Evolutionary conservation across 92 coral and sea anemone genomes (phyloP), one percentile per base, ranked within the genome.

Genomic region (Zoanthus sansibaricus): DNA sequence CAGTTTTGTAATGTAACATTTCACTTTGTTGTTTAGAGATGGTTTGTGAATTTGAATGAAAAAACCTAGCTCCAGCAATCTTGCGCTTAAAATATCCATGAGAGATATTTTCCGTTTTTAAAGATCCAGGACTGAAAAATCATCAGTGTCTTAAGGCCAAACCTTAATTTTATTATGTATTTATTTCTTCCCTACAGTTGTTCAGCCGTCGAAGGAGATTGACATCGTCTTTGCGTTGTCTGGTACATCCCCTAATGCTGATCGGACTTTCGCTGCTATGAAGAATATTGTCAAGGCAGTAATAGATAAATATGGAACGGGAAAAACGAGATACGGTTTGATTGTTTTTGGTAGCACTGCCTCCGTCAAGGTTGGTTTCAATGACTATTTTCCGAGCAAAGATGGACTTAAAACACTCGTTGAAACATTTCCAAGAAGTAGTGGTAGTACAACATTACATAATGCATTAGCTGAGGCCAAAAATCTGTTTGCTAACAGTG

Each of bases 401-500:
- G 70, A 61, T 21, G 84, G 72, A 30, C 18, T 89, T n/a, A 85
- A 71, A 42, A 86, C 64, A n/a, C 67, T 76, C 18, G 69, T 89
- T 20, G 89, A 89, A 21, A 84, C 78, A 3, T 52, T 89, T 33
- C 70, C 82, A 13, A 58, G 92, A 75, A 71, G 76, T 58, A 78
- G 56, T 16, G 87, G 87, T 72, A 86, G 86, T 25, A 68, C 74
- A 32, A 79, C 78, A 5, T 62, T 89, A n/a, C 76, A 55, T 18
- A 71, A 86, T 44, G 89, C 92, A n/a, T 64, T 89, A 67, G 52
- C 32, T 17, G 83, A 89, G 85, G 89, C 92, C 9, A 85, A 61
- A n/a, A 72, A 42, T 15, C n/a, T 89, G 51, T 85, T 89, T 58
- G 89, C 72, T 7, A 51, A 72, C 33, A 79, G 80, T 32, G 89